phyloP scores from a whole-genome alignment of 2,888 invertebrate species.

The Chironomus riparius region DNA sequence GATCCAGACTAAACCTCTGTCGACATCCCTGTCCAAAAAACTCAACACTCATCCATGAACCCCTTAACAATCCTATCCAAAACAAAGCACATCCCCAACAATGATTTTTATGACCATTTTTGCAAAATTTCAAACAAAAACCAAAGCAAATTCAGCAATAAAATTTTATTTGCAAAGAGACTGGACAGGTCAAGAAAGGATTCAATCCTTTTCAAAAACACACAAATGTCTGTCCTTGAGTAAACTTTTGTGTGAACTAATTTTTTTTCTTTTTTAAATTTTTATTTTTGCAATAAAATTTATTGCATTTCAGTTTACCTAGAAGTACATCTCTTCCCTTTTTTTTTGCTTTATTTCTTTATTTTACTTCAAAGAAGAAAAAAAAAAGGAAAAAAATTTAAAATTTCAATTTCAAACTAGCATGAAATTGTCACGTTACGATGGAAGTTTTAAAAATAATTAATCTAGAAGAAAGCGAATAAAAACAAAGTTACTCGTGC shows the following conservation, averaged over 20 bases:
- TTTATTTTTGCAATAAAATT: slow-evolving; percentile 6
- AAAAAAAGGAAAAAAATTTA: background rate
- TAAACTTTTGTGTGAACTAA: background rate
- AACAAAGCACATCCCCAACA: background rate
- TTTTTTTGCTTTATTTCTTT: background rate
- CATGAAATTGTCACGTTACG: slow-evolving; percentile 23
- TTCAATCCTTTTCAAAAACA: background rate
- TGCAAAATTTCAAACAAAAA: background rate
- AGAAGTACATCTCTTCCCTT: background rate
- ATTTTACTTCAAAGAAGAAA: background rate
- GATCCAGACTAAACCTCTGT: too few species aligned
- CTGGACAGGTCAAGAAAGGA: background rate
- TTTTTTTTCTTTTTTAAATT: background rate
- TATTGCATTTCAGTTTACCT: slow-evolving; percentile 13
- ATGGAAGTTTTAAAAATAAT: slow-evolving; percentile 19
- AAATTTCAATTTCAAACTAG: slow-evolving; percentile 12
- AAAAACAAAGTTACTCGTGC: background rate
- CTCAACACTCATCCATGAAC: background rate
- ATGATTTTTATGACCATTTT: background rate
- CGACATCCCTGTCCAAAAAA: background rate
- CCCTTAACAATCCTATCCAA: background rate
- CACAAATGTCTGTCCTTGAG: background rate
- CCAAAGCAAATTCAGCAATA: too few species aligned
- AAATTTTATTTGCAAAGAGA: background rate
- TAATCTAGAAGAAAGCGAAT: background rate